Base-by-base conservation (phyloP, 2,888 invertebrate genomes). In the Drosophila setosimentum region DNA sequence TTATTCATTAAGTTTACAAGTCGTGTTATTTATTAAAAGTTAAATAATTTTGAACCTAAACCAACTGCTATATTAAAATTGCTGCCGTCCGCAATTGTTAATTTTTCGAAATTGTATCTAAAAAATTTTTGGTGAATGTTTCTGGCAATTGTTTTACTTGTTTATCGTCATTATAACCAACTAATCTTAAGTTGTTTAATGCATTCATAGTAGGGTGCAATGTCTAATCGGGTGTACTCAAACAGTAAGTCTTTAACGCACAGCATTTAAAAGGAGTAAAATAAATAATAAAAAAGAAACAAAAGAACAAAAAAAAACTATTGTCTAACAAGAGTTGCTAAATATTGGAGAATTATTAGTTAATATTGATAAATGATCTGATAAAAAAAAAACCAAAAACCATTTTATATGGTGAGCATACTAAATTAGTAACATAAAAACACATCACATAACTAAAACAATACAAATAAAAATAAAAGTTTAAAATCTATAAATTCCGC, bases 1-100 rank as follows among this genome's bases (percentile, higher is more conserved):
- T 45, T 24, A n/a, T 13, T 55, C 18, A 30, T 49, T 49, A 48
- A 35, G 60, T 49, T 64, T 16, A 63, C 10, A 55, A 53, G 16
- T 11, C 62, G 35, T 53, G 51, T 49, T 48, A 55, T 24, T 54
- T 35, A 21, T 42, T 24, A 50, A 16, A 5, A 29, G 29, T 40
- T 30, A 2, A 30, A 40, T 42, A 29, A n/a, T 29, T 58, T 57
- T 11, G 21, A 30, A 24, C 29, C 21, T 3, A 27, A 29, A 7
- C 21, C 42, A 53, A 48, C 62, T 65, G 55, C 54, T 35, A 60
- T 45, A 27, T 29, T 55, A 72, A 55, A 76, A 83, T 87, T 80
- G 84, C 84, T 89, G 89, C 83, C 83, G 83, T 84, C 83, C 83
- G 87, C 87, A 87, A 89, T 86, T 80, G 73, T 70, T 76, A 32